Evolutionary conservation across 1,140 invertebrate genomes (phyloP).

Genomic region (Calliphora vicina): DNA sequence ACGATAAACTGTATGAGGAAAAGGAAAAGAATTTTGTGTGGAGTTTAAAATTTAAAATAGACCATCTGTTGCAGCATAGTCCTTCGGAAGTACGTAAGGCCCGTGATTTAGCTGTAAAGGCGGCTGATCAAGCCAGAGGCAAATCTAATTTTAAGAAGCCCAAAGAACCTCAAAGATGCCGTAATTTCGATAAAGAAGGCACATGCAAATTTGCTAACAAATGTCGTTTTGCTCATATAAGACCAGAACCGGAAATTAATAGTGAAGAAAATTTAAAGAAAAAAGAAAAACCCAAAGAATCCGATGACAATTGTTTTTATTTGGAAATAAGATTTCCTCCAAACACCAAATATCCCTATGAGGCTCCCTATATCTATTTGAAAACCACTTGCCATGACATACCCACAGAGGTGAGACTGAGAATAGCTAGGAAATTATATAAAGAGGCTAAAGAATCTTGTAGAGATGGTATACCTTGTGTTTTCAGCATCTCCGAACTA

Average conservation of each 20-base stretch:
- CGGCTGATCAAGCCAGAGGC: conserved; percentile 40
- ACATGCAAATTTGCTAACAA: conserved; percentile 74
- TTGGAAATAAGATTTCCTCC: conserved; percentile 78
- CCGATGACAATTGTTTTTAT: conserved; percentile 64
- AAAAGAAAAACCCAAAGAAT: conserved; percentile 35
- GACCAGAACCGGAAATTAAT: conserved; percentile 53
- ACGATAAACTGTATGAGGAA: conserved; percentile 72
- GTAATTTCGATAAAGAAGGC: conserved; percentile 71
- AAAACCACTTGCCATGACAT: conserved; percentile 69
- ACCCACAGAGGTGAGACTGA: conserved; percentile 70
- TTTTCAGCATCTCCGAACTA: conserved; percentile 75
- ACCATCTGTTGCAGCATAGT: conserved; percentile 71
- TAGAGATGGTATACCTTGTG: conserved; percentile 71
- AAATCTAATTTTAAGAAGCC: conserved; percentile 60
- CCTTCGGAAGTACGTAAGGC: conserved; percentile 67
- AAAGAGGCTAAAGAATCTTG: conserved; percentile 71
- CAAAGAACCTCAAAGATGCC: conserved; percentile 67
- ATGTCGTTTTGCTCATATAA: conserved; percentile 77
- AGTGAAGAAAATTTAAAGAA: conserved; percentile 43
- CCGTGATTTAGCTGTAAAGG: conserved; percentile 56
- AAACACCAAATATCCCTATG: conserved; percentile 74
- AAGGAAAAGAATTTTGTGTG: conserved; percentile 73
- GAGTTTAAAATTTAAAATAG: conserved; percentile 71
- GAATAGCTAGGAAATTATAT: conserved; percentile 71
- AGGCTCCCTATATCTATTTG: conserved; percentile 74